Evolutionary conservation across 2,113 vertebrate species (phyloP), one percentile per base, ranked within the genome.

Genomic region (Passer montanus): DNA sequence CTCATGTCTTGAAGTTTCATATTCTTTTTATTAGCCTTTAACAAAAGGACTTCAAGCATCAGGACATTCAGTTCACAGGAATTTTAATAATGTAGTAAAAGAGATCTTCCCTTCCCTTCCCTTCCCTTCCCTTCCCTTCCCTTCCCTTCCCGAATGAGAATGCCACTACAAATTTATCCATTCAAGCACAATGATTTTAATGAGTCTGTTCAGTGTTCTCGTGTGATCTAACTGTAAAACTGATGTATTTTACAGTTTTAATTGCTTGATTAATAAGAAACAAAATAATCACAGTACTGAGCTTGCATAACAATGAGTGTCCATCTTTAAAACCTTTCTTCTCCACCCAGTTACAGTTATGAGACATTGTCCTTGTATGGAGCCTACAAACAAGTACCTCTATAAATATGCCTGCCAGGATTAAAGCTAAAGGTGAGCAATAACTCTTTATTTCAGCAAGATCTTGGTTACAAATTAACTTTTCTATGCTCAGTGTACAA

Each of bases 391-490:
- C 37, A 81, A 69, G 58, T 49, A 44, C 49, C 30, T 90, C 16
- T 60, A 47, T 46, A 89, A 96, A 92, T 84, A 73, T 9, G 50
- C 66, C 33, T 70, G 39, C 66, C 64, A 50, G 52, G 46, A 84
- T 64, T 92, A 89, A 89, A 95, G 75, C 68, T 78, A 77, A 91
- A 94, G 84, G 94, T 87, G 50, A 94, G 87, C 78, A 47, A 13
- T 84, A 91, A 66, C 47, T 81, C 77, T 93, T 84, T 66, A 82
- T 91, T 97, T 92, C 80, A 84, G 62, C 72, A 69, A 92, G 86
- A 49, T 63, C 43, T 92, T 63, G 31, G 95, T 97, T 97, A 95
- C 64, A 92, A 84, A 96, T 97, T 96, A 96, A 97, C 96, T 92
- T 91, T 74, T 55, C 47, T 77, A 37, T 43, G 47, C 43, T n/a